These are phyloP conservation scores for Lydus trimaculatus DNA, from an alignment of 2,888 invertebrate species.

Conservation along the genomic window DNA sequence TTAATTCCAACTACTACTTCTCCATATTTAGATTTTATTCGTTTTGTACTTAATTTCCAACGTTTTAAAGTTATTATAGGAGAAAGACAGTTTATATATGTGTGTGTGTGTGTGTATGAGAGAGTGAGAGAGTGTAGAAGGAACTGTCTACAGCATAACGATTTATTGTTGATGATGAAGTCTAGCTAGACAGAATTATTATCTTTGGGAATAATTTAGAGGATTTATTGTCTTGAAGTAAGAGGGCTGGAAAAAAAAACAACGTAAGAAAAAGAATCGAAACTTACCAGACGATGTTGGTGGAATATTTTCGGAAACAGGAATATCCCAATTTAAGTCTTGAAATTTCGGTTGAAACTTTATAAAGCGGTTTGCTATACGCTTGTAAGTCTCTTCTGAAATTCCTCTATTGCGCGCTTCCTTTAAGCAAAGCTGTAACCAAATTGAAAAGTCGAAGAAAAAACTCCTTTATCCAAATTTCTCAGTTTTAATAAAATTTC, in stretches of 20 bases:
- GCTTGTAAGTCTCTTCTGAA: constrained; percentile 34
- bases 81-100: constrained; percentile 8
- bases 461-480: neutral
- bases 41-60: constrained; percentile 42
- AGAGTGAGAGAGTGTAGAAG: constrained; percentile 13
- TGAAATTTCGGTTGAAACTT: constrained; percentile 12
- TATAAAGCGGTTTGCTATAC: constrained; percentile 27
- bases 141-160: constrained; percentile 36
- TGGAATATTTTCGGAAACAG: constrained; percentile 29
- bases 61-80: constrained; percentile 43
- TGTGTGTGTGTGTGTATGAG: constrained; percentile 21
- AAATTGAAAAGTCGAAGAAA: constrained; percentile 6
- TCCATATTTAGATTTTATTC: constrained; percentile 36
- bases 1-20: constrained; percentile 14
- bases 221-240: constrained; percentile 2
- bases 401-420: constrained; percentile 40
- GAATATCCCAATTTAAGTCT: constrained; percentile 20
- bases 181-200: constrained; percentile 11
- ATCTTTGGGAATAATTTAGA: constrained; percentile 8
- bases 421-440: constrained; percentile 37
- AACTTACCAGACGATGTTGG: constrained; percentile 35
- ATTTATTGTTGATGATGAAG: constrained; percentile 35
- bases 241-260: neutral
- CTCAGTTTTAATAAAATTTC: neutral
- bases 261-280: constrained; percentile 2